These are phyloP conservation scores for Notodonta ziczac DNA, from an alignment of 2,888 invertebrate genomes.

Conservation along the genomic window DNA sequence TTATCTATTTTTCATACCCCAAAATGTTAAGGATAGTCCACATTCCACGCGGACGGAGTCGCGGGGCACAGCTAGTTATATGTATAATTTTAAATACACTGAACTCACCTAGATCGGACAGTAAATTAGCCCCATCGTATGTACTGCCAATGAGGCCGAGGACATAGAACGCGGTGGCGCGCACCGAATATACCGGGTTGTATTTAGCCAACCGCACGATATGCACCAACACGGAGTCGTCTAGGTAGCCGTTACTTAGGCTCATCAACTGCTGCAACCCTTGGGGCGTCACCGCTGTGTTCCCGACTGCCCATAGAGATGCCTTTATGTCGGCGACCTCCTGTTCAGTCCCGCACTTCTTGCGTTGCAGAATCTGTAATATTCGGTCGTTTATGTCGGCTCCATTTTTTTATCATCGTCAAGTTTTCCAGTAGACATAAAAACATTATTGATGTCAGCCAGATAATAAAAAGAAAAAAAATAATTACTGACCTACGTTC, in stretches of 20 bases:
- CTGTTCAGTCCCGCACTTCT: slow-evolving; percentile 86
- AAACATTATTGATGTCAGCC: too few relatives aligned
- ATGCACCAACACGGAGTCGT: slow-evolving; percentile 73
- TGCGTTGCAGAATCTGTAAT: slow-evolving; percentile 69
- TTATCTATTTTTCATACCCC: too few relatives aligned
- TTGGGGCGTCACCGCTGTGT: slow-evolving; percentile 90
- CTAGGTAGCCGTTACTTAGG: slow-evolving; percentile 67
- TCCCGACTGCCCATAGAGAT: slow-evolving; percentile 95
- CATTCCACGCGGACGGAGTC: too few relatives aligned
- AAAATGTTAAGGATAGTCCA: too few relatives aligned
- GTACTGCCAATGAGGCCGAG: slow-evolving; percentile 94
- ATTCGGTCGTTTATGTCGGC: background rate
- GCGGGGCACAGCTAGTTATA: too few relatives aligned
- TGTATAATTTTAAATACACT: background rate
- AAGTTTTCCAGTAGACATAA: too few relatives aligned
- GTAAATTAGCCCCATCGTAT: slow-evolving; percentile 91
- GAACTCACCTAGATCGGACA: slow-evolving; percentile 88
- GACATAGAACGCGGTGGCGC: slow-evolving; percentile 95
- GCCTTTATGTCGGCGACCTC: slow-evolving; percentile 93
- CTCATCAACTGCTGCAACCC: slow-evolving; percentile 90
- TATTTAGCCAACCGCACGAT: slow-evolving; percentile 89
- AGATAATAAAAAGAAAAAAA: too few relatives aligned
- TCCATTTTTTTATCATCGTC: background rate
- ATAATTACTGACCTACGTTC: too few relatives aligned
- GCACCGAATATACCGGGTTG: slow-evolving; percentile 93